phyloP scores from a whole-genome alignment of 92 coral and sea anemone genomes.

The Umimayanthus chanpuru region DNA sequence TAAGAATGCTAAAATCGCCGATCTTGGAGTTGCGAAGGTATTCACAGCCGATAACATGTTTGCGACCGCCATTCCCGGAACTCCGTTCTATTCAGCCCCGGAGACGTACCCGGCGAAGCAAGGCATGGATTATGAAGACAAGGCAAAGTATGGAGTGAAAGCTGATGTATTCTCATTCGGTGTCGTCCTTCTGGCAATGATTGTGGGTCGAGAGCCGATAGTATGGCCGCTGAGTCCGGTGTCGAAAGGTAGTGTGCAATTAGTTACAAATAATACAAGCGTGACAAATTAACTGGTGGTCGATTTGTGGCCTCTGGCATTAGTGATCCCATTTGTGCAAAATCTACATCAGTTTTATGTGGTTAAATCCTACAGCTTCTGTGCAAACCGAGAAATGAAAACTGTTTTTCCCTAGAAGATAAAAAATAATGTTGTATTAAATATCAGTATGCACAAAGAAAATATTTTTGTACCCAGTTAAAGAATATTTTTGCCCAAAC shows the following conservation, averaged over 20 bases:
- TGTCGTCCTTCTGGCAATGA: constrained; percentile 66
- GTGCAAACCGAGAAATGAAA: background rate
- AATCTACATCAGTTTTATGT: too few species aligned
- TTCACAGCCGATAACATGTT: constrained; percentile 68
- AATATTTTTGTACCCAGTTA: too few species aligned
- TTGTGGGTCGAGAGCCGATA: constrained; percentile 77
- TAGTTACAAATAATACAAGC: background rate
- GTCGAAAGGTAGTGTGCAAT: constrained; percentile 41
- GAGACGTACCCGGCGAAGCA: constrained; percentile 67
- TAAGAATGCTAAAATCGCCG: constrained; percentile 78
- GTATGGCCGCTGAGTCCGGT: constrained; percentile 65
- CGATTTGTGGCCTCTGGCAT: background rate
- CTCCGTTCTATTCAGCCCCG: constrained; percentile 83
- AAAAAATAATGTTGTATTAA: background rate
- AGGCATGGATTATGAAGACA: constrained; percentile 31
- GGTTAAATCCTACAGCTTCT: background rate
- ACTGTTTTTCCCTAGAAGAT: too few species aligned
- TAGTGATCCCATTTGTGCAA: too few species aligned
- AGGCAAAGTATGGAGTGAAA: constrained; percentile 69
- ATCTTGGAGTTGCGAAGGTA: constrained; percentile 76
- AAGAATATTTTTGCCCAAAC: too few species aligned
- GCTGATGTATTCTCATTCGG: constrained; percentile 87
- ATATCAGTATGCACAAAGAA: background rate
- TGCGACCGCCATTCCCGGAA: constrained; percentile 78
- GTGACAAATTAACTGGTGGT: constrained; percentile 1